A percentile compares a stretch with the other conserved stretches of the same genome.
Conservation (phyloP, 2,888 invertebrate genomes). For the Catonia carolina region DNA sequence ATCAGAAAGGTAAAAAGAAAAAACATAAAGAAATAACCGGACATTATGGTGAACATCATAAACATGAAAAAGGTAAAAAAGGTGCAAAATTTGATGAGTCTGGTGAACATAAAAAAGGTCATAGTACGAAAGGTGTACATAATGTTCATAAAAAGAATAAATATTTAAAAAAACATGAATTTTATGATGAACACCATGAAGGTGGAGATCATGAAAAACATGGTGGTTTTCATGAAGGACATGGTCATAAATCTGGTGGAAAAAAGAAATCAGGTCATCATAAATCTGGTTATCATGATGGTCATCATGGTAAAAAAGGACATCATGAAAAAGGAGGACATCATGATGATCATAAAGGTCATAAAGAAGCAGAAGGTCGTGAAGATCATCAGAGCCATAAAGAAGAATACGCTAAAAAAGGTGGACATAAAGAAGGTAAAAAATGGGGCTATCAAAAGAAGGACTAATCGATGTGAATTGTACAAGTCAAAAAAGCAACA, state of each 20-base stretch:
- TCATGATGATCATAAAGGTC: slow-evolving; percentile 40
- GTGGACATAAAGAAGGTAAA: slow-evolving; percentile 46
- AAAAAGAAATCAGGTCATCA: slow-evolving; percentile 32
- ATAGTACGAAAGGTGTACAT: slow-evolving; percentile 67
- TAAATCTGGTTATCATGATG: slow-evolving; percentile 26
- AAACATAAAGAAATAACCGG: slow-evolving; percentile 56
- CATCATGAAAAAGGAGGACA: slow-evolving; percentile 41
- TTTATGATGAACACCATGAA: slow-evolving; percentile 67
- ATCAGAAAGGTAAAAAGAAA: slow-evolving; percentile 56
- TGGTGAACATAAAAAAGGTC: slow-evolving; percentile 64
- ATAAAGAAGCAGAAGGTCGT: slow-evolving; percentile 51
- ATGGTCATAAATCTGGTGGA: slow-evolving; percentile 45
- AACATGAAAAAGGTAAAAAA: slow-evolving; percentile 62
- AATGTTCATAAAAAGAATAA: slow-evolving; percentile 69
- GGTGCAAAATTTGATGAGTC: slow-evolving; percentile 45
- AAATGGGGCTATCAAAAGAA: slow-evolving; percentile 49
- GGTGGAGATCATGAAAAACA: slow-evolving; percentile 59
- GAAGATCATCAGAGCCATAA: slow-evolving; percentile 50
- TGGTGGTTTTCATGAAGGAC: slow-evolving; percentile 53
- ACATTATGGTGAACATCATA: slow-evolving; percentile 58
- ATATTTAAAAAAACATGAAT: slow-evolving; percentile 66
- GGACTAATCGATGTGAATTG: too few relatives aligned
- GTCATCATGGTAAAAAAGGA: slow-evolving; percentile 30
- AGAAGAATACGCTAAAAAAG: slow-evolving; percentile 46
- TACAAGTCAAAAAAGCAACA: too few relatives aligned